A percentile compares a stretch with the other conserved stretches of the same genome.
Conservation (phyloP, 2,888 invertebrate genomes). For the Heliconius erato region DNA sequence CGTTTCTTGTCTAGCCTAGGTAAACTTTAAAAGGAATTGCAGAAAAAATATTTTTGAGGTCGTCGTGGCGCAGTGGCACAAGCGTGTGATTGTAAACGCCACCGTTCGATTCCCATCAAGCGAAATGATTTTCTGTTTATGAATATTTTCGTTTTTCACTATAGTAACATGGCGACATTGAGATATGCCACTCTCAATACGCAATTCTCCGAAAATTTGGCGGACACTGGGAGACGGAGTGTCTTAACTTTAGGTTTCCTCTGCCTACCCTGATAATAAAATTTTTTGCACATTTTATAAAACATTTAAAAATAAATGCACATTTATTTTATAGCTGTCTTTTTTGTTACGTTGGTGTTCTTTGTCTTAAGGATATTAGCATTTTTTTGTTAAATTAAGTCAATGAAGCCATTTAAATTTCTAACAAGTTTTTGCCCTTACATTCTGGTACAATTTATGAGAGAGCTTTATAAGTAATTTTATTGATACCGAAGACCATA, state of each 20-base stretch:
- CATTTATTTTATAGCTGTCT: not conserved
- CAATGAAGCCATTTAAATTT: conserved; percentile 42
- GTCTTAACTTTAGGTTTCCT: too few relatives aligned
- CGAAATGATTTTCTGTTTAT: too few relatives aligned
- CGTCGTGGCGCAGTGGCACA: too few relatives aligned
- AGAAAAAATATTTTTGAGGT: not conserved
- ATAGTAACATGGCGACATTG: too few relatives aligned
- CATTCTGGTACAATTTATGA: conserved; percentile 26
- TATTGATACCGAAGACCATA: not conserved
- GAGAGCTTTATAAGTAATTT: not conserved
- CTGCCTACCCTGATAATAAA: not conserved
- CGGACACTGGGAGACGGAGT: not conserved
- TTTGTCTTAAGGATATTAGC: conserved; percentile 41
- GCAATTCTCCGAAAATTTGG: not conserved
- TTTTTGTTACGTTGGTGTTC: conserved; percentile 8
- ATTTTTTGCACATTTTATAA: not conserved
- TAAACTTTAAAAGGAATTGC: not conserved
- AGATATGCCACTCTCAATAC: too few relatives aligned
- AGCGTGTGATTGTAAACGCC: too few relatives aligned
- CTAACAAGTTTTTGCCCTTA: conserved; percentile 41
- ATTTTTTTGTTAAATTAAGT: conserved; percentile 43
- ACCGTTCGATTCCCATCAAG: too few relatives aligned
- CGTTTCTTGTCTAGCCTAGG: not conserved
- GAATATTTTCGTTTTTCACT: too few relatives aligned
- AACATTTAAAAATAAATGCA: conserved; percentile 6